Evolutionary conservation across 1,140 invertebrate species (phyloP).

Genomic region (Heliconius hewitsoni): DNA sequence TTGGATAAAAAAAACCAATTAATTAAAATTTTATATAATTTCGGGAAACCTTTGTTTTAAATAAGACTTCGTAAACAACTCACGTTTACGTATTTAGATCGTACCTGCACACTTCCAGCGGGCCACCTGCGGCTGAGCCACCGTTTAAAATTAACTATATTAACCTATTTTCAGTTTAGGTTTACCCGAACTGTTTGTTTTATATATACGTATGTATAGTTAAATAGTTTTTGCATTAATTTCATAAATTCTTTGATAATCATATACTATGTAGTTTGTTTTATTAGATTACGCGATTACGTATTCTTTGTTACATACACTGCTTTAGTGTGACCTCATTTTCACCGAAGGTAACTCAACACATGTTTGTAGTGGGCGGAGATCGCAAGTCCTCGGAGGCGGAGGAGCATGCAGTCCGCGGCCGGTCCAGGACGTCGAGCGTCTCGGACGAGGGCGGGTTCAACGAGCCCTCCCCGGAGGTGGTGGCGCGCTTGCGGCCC

Average conservation of each 20-base stretch:
- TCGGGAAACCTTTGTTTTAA: background rate
- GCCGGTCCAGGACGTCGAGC: constrained; percentile 79
- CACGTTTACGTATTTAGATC: constrained; percentile 29
- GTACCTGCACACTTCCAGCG: constrained; percentile 33
- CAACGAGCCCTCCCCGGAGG: constrained; percentile 84
- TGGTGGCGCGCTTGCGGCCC: constrained; percentile 83
- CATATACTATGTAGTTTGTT: background rate
- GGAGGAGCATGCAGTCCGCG: constrained; percentile 54
- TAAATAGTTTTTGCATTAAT: background rate
- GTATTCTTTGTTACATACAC: too few species aligned
- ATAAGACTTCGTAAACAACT: constrained; percentile 9
- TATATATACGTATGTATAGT: background rate
- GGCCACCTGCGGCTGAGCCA: constrained; percentile 44
- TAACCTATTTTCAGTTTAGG: constrained; percentile 44
- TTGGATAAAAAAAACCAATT: too few species aligned
- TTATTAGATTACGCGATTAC: too few species aligned
- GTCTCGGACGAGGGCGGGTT: constrained; percentile 85
- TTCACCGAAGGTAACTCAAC: background rate
- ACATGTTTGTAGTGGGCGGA: constrained; percentile 55
- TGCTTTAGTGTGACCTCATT: background rate
- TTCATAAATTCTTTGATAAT: background rate
- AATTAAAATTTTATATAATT: too few species aligned
- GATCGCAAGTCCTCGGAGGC: constrained; percentile 69
- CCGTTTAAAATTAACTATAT: constrained; percentile 49
- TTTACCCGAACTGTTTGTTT: background rate